Base-by-base conservation (phyloP, 1,140 invertebrate genomes). In the Drosophila elegans region DNA sequence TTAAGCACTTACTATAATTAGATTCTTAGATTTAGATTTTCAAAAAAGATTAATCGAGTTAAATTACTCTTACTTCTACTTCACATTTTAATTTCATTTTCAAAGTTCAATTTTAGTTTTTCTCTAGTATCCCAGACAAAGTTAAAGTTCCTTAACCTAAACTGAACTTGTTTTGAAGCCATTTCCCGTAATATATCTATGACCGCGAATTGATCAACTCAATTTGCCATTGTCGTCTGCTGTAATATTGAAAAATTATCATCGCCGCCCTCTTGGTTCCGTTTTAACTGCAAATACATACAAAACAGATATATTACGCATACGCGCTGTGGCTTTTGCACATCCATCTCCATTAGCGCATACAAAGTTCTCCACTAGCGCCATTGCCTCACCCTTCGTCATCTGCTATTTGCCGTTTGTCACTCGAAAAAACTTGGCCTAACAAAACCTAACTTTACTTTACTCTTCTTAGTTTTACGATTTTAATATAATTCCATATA, bases 291-390 rank as follows among this genome's bases (percentile, higher is more conserved):
- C 51, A 71, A 56, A 69, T 41, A 34, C 49, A 69, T 69, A 48
- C 51, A 34, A 64, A 64, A 51, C 42, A 71, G 41, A 64, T 62
- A 49, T 53, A 54, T 67, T 62, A 85, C 81, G 67, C 60, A 80
- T 85, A 78, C 78, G 63, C 82, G 74, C 36, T 59, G 64, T 82
- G 71, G 79, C 54, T 63, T 77, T 84, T 5, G 56, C 57, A 60
- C 83, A 88, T 86, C 75, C 79, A 88, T 86, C 83, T 83, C 79
- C 83, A 86, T 82, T 86, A 86, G 82, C 62, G 78, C 71, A 76
- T 79, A 79, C 79, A 82, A 82, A 88, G 74, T 88, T 86, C 75
- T 52, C 62, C 74, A 71, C 68, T 54, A 51, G 59, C 60, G 67
- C 42, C 38, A 41, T 59, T 52, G 56, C 53, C 45, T 41, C 39